These are phyloP conservation scores for Scolopax rusticola DNA, from an alignment of 2,797 vertebrate genomes.

Conservation along the genomic window DNA sequence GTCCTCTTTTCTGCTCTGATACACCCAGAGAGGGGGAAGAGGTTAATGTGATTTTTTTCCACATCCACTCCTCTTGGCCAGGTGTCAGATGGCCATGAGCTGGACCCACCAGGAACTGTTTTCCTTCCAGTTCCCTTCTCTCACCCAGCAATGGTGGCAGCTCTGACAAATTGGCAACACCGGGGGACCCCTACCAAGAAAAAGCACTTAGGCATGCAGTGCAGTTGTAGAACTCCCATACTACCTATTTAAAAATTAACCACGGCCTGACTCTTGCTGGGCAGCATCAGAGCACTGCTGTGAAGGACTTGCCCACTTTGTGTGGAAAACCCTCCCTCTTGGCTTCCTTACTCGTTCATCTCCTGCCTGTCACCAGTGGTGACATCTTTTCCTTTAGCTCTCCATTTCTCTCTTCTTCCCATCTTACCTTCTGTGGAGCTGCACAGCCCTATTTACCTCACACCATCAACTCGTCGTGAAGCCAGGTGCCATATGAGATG, in stretches of 20 bases:
- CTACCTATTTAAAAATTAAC: neutral
- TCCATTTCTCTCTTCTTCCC: neutral
- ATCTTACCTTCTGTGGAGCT: neutral
- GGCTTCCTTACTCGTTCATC: neutral
- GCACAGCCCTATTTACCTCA: neutral
- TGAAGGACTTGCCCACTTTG: neutral
- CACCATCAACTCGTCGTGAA: neutral
- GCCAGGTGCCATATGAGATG: neutral
- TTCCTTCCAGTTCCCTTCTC: neutral
- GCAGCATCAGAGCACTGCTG: neutral
- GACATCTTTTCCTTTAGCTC: neutral
- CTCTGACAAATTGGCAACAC: neutral
- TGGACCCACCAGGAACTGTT: neutral
- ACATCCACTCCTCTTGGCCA: neutral
- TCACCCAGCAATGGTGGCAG: neutral
- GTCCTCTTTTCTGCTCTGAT: neutral
- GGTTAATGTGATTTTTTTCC: neutral
- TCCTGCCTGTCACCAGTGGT: neutral
- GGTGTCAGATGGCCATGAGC: neutral
- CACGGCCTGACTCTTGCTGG: neutral
- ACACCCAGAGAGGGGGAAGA: neutral
- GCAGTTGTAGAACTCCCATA: neutral
- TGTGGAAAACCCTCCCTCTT: neutral
- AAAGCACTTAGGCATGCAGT: accelerated
- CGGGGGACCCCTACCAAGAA: neutral